phyloP scores from a whole-genome alignment of 2,797 vertebrate genomes.

The Schizopygopsis malacanthus region DNA sequence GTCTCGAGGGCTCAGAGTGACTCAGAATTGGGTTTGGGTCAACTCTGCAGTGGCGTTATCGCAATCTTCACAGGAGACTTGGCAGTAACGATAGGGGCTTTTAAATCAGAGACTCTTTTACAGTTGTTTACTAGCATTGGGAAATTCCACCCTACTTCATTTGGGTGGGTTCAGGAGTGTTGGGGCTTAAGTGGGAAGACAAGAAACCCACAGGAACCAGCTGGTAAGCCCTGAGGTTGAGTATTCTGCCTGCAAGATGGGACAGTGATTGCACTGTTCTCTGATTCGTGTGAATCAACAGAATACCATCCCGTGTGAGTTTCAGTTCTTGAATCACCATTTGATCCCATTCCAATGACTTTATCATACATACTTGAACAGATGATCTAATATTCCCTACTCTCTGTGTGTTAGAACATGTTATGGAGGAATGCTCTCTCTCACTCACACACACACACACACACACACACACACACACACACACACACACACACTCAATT shows the following conservation, averaged over 20 bases:
- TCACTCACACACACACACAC: neutral
- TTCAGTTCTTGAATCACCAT: neutral
- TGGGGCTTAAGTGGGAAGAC: neutral
- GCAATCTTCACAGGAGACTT: constrained; percentile 20
- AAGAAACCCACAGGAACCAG: neutral
- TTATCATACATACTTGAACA: neutral
- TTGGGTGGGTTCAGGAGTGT: constrained; percentile 18
- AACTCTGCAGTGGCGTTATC: neutral
- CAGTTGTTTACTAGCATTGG: constrained; percentile 33
- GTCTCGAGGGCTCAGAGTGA: neutral
- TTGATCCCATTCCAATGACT: constrained; percentile 4
- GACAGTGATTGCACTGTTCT: neutral
- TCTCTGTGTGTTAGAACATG: constrained; percentile 17
- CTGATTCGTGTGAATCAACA: constrained; percentile 10
- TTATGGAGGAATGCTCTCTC: neutral
- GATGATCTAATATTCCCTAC: neutral
- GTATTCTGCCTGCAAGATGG: constrained; percentile 3
- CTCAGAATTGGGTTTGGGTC: constrained; percentile 12
- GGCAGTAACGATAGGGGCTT: constrained; percentile 41
- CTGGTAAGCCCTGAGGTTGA: constrained; percentile 24
- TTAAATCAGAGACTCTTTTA: constrained; percentile 13
- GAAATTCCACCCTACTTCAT: constrained; percentile 38
- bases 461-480: no score
- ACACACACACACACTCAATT: neutral
- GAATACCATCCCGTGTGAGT: neutral